Evolutionary conservation across 2,797 vertebrate species (phyloP).

Genomic region (Perodicticus potto): DNA sequence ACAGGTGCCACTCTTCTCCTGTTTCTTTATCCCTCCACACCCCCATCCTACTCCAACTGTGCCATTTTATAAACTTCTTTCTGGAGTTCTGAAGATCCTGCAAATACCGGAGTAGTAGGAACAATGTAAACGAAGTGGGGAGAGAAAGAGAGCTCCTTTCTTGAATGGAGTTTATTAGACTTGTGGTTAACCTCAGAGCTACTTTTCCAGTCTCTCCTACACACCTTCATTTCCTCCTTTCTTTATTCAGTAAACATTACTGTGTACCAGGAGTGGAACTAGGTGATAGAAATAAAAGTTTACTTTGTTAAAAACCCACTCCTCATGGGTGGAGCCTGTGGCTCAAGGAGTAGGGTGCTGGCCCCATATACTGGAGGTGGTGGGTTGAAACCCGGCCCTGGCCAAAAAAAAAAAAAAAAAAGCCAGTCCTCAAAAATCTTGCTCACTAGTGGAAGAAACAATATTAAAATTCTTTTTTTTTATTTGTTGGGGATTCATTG

Average conservation of each 20-base stretch:
- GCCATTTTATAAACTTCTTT: background rate
- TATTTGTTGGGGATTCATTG: too few species aligned
- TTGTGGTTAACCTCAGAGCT: background rate
- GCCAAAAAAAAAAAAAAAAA: too few species aligned
- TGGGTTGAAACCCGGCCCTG: too few species aligned
- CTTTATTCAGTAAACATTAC: background rate
- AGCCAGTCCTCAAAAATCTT: background rate
- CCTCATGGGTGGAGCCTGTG: too few species aligned
- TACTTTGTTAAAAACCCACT: background rate
- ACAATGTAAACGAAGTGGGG: too few species aligned
- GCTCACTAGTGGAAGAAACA: background rate
- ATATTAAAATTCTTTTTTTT: background rate
- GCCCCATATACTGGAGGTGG: too few species aligned
- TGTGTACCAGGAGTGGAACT: background rate
- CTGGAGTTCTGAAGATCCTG: background rate
- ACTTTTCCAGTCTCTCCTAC: background rate
- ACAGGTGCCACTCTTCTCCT: background rate
- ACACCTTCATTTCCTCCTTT: background rate
- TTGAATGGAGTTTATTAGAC: background rate
- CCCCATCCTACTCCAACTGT: background rate
- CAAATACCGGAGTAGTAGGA: background rate
- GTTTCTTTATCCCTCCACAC: background rate
- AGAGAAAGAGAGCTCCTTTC: background rate
- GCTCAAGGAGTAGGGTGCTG: too few species aligned
- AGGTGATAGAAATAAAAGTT: background rate